Base-by-base conservation (phyloP, 2,797 vertebrate species). In the Rhodeus uyekii region DNA sequence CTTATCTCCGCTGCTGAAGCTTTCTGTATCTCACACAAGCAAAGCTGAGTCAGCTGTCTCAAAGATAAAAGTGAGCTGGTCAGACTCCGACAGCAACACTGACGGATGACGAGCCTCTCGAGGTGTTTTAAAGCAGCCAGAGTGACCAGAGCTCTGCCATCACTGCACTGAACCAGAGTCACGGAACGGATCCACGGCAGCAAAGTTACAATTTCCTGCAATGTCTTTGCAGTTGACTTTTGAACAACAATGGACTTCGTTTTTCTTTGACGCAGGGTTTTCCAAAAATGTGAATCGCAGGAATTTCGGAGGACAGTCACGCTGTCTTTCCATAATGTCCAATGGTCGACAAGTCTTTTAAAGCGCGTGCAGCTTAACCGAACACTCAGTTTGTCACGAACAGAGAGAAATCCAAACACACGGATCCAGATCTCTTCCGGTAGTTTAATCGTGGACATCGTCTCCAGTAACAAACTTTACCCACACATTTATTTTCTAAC, bases 391-490 rank as follows among this genome's bases (percentile, higher is more conserved):
- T 90, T 91, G 50, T 91, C 89, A 0, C 72, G 4, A 27, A 61
- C 42, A 19, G 85, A 80, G 34, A 89, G 84, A 69, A 84, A 91
- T 14, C 32, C 78, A 44, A 87, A 89, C 78, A 92, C 81, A 29
- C 85, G 75, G 18, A 88, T 29, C 85, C 89, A 90, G 9, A 91
- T 67, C 76, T 93, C 90, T 22, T 87, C 87, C 0, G 89, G 88
- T 22, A 93, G 81, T 42, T 84, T 82, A 27, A 80, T 64, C 38
- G 24, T 53, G 53, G 44, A 42, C 75, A 87, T 84, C 8, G 29
- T 64, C 19, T 64, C 4, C 4, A 5, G 42, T 36, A 63, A 38
- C 18, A 27, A 63, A 38, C 18, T 38, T 44, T 48, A 32, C 9
- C 16, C 32, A 18, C 27, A 14, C 18, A 7, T 13, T 10, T 44